Percentiles rank a stretch among this genome's conserved stretches.
These are phyloP conservation scores for Hipposideros larvatus DNA, from an alignment of 2,797 vertebrate genomes.

Conservation along the genomic window DNA sequence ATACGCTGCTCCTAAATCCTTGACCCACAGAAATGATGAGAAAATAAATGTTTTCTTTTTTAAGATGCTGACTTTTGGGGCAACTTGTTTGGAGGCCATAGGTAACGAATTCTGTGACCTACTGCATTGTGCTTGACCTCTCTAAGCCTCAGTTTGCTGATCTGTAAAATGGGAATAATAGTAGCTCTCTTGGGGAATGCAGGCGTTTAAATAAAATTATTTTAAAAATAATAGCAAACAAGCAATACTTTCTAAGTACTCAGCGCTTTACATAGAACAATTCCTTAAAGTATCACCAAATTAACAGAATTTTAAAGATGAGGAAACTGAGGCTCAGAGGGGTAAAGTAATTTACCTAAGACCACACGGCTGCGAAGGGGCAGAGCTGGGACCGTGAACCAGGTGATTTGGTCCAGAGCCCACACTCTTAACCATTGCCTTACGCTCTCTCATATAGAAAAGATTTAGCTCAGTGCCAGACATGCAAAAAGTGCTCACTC, in stretches of 20 bases:
- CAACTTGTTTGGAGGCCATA: background rate
- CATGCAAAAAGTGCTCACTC: background rate
- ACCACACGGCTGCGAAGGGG: background rate
- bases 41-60: background rate
- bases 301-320: background rate
- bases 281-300: background rate
- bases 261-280: background rate
- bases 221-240: background rate
- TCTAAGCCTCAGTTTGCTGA: background rate
- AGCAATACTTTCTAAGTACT: background rate
- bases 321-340: background rate
- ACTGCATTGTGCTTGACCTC: background rate
- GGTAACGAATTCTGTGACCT: background rate
- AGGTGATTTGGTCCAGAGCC: fast-evolving
- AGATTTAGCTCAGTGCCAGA: background rate
- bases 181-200: background rate
- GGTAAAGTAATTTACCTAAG: background rate
- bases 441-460: background rate
- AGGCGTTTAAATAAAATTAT: background rate
- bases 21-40: background rate
- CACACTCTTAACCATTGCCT: too few relatives aligned
- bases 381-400: background rate
- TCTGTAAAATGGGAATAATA: background rate
- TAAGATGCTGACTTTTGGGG: background rate
- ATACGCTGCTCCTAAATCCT: background rate